Base-by-base conservation (phyloP, 2,888 invertebrate genomes). In the Megaustenia siamemsis region DNA sequence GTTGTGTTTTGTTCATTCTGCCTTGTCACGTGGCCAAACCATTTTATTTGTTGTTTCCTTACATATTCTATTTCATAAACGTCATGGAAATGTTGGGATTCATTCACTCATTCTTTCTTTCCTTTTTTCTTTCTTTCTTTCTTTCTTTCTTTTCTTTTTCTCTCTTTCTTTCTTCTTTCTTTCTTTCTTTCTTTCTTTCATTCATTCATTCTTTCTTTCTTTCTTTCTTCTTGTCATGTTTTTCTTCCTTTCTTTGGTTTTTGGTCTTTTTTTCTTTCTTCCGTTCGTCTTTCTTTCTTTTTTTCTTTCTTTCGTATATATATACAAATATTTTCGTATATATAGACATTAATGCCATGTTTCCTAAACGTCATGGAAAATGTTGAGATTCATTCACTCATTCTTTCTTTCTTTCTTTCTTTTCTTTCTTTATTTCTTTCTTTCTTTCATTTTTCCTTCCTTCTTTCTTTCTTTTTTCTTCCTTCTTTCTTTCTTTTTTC, bases 331-430 rank as follows among this genome's bases (percentile, higher is more conserved):
- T n/a, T n/a, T n/a, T n/a, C n/a, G n/a, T n/a, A n/a, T n/a, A n/a
- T n/a, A n/a, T n/a, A n/a, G n/a, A n/a, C n/a, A n/a, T n/a, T n/a
- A n/a, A n/a, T n/a, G n/a, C n/a, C n/a, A n/a, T n/a, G n/a, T n/a
- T n/a, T n/a, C n/a, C n/a, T n/a, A n/a, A n/a, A n/a, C n/a, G n/a
- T n/a, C n/a, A n/a, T n/a, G n/a, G n/a, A n/a, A n/a, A n/a, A n/a
- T n/a, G n/a, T n/a, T n/a, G n/a, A n/a, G n/a, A n/a, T n/a, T 38
- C 68, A 32, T n/a, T 68, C 68, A 32, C 76, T 76, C 76, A 53
- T 28, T 53, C 53, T 76, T 24, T 76, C 76, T 76, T n/a, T 53
- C 76, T 76, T 8, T 76, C 68, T 21, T 12, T 68, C 35, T 68
- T 15, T 68, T 6, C 6, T 15, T 10, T 49, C 15, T 15, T 6